Conservation (phyloP, 2,888 invertebrate species). For the Tinea semifulvella region DNA sequence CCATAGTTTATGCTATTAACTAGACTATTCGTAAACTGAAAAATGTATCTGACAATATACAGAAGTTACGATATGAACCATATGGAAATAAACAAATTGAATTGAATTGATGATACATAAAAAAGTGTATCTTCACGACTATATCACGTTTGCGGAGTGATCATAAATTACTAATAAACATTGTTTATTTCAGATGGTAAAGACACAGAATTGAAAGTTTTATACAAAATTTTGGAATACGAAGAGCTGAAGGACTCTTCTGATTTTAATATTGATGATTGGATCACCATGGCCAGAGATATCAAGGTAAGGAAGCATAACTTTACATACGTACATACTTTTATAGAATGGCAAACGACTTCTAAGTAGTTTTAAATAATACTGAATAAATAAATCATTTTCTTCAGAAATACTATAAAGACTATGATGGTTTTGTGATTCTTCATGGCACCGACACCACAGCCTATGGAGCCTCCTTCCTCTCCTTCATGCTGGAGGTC, state of each 20-base stretch:
- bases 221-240: conserved; percentile 88
- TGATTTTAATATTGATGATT: conserved; percentile 92
- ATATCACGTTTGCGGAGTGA: too few relatives aligned
- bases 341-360: too few relatives aligned
- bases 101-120: too few relatives aligned
- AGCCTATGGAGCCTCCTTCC: conserved; percentile 92
- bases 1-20: too few relatives aligned
- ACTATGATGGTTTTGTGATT: conserved; percentile 93
- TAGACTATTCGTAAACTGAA: too few relatives aligned
- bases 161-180: neutral
- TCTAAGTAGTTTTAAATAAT: neutral
- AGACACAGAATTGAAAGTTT: conserved; percentile 67
- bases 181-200: conserved; percentile 52
- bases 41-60: too few relatives aligned
- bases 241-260: conserved; percentile 92
- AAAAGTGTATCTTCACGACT: too few relatives aligned
- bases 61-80: too few relatives aligned
- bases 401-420: conserved; percentile 75
- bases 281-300: conserved; percentile 88
- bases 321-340: too few relatives aligned
- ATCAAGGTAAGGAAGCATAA: conserved; percentile 73
- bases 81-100: too few relatives aligned
- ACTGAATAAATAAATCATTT: neutral
- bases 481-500: conserved; percentile 96
- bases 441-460: conserved; percentile 97